Evolutionary conservation across 2,113 vertebrate species (phyloP), one percentile per base, ranked within the genome.

Genomic region (Enhydra lutris): DNA sequence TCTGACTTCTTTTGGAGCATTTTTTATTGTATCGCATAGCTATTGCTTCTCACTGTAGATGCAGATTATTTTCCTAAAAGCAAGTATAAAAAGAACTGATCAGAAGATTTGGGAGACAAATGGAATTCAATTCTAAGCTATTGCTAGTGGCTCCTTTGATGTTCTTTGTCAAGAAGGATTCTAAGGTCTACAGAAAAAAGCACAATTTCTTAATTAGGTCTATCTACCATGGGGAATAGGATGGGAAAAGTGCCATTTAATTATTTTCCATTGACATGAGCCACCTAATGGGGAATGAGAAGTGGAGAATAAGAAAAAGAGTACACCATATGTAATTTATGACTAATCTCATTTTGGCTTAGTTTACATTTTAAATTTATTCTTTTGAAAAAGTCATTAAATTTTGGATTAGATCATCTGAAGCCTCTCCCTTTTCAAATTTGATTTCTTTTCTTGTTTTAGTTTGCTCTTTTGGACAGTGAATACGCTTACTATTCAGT

Each of bases 341-440:
- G 65, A 73, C 13, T 78, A 50, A 69, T 11, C 47, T 89, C 57
- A 78, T 93, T 89, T 94, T 61, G 71, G 24, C 34, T 80, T 86
- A 71, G 79, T 21, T 95, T 86, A 81, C 29, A 52, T 92, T 11
- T 85, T 85, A 94, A 84, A 92, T 65, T 65, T 92, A 61, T n/a
- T 89, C 55, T 92, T 91, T 92, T 82, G 79, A 94, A 95, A 97
- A 96, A 90, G 65, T n/a, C 52, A 76, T 78, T 97, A 52, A n/a
- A n/a, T 76, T 94, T 95, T 90, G 13, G 21, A 39, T 83, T 57
- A 89, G 1, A 74, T 92, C 79, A 94, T 45, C 20, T 74, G 47
- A 94, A 94, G 65, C 31, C 11, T 78, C 36, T 90, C 7, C 9
- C 24, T 95, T 97, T 87, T 90, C 39, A 84, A 97, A 31, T 71